Conservation (phyloP, 2,113 vertebrate genomes). For the Lathamus discolor region DNA sequence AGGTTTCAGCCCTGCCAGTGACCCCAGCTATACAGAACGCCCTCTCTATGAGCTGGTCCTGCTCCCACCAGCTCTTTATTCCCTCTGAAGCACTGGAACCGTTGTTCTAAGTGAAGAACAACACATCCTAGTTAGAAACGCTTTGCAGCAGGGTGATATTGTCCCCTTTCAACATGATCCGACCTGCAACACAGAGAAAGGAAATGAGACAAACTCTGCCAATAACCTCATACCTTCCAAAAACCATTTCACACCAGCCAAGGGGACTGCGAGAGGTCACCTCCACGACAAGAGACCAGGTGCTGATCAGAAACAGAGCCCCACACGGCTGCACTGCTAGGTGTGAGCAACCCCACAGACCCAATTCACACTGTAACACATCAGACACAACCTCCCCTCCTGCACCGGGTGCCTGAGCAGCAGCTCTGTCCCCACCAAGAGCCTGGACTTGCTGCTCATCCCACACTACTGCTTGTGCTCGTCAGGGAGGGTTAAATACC, state of each 20-base stretch:
- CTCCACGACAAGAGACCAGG: rapidly evolving
- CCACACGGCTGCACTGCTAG: neutral
- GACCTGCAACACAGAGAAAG: slow-evolving; percentile 78
- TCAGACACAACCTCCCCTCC: neutral
- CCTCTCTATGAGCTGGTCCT: neutral
- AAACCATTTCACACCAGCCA: no score
- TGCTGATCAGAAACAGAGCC: neutral
- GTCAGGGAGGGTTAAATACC: rapidly evolving
- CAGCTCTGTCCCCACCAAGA: neutral
- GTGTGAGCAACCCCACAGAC: neutral
- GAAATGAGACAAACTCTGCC: neutral
- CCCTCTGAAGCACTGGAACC: rapidly evolving
- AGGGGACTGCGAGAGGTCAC: neutral
- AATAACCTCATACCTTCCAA: rapidly evolving
- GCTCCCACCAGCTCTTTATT: neutral
- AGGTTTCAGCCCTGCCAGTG: rapidly evolving
- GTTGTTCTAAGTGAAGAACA: neutral
- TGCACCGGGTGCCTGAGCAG: rapidly evolving
- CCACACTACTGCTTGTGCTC: neutral
- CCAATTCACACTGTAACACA: neutral
- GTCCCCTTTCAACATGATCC: slow-evolving; percentile 98
- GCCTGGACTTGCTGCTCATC: rapidly evolving
- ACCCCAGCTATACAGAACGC: rapidly evolving
- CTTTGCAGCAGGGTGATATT: slow-evolving; percentile 98
- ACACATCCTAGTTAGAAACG: slow-evolving; percentile 81